phyloP scores from a whole-genome alignment of 2,797 vertebrate genomes.

The Manis pentadactyla region DNA sequence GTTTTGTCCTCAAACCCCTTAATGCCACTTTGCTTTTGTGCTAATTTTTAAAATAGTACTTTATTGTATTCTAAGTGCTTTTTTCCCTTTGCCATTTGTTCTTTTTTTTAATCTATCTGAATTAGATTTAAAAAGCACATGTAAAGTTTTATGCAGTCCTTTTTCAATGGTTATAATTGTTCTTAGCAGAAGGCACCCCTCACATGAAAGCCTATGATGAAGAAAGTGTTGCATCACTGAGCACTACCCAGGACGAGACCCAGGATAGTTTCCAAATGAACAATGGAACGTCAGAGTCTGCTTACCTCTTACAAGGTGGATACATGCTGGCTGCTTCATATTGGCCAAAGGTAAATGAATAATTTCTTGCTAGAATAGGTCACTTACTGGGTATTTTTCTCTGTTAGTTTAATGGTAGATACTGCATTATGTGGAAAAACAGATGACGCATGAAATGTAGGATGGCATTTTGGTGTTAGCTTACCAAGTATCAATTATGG shows the following conservation, averaged over 20 bases:
- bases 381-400: neutral
- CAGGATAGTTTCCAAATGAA: slow-evolving; percentile 94
- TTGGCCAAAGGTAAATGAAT: slow-evolving; percentile 96
- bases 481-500: neutral
- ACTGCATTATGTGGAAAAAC: slow-evolving; percentile 1
- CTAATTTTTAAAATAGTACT: neutral
- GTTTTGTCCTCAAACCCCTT: neutral
- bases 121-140: neutral
- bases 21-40: neutral
- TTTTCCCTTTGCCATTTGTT: neutral
- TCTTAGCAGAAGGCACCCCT: slow-evolving; percentile 89
- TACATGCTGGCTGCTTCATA: slow-evolving; percentile 97
- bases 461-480: neutral
- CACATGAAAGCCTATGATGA: slow-evolving; percentile 96
- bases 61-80: neutral
- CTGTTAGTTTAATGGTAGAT: neutral
- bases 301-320: slow-evolving; percentile 93
- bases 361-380: neutral
- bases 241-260: slow-evolving; percentile 95
- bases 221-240: slow-evolving; percentile 96
- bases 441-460: neutral
- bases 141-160: slow-evolving; percentile 41
- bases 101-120: slow-evolving; percentile 3
- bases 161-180: slow-evolving; percentile 26
- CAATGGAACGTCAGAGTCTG: slow-evolving; percentile 92